Base-by-base conservation (phyloP, 2,888 invertebrate species). In the Iselma pallidipennis region DNA sequence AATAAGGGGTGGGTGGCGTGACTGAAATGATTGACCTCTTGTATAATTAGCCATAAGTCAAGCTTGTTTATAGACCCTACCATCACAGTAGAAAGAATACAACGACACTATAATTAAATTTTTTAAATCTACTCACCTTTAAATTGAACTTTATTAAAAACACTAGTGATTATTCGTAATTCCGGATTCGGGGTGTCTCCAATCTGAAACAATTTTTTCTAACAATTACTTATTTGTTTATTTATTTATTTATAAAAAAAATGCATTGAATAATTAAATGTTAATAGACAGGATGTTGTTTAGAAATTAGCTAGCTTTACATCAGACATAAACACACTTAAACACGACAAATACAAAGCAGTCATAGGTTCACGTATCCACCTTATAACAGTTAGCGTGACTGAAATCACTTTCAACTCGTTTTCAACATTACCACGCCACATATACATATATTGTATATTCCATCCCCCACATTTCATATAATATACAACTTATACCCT, bases 171-270 rank as follows among this genome's bases (percentile, higher is more conserved):
- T 78, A 94, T 87, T 79, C 94, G 87, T 70, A 95, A 83, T 80
- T 95, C 95, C 33, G 91, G 88, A 82, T 94, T 94, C 65, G 92
- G 91, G 57, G 89, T 89, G 73, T 95, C 93, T 55, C 94, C 93
- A 76, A 95, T 91, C 94, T 95, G 87, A n/a, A n/a, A n/a, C n/a
- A n/a, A n/a, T n/a, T n/a, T n/a, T n/a, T n/a, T n/a, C n/a, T 61
- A 85, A 86, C 64, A 19, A 23, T 48, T 23, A 6, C 49, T 29
- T n/a, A 48, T 49, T 49, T 10, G 21, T 10, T 55, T 21, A 33
- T 59, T 58, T 50, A 42, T 49, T 23, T 6, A 48, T 31, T 42
- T 28, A 25, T 4, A 10, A 37, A 6, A 37, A 37, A 1, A 16
- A 7, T 16, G n/a, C n/a, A n/a, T n/a, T n/a, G n/a, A n/a, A 37